phyloP scores from a whole-genome alignment of 2,888 invertebrate species.

The Abrostola triplasia region DNA sequence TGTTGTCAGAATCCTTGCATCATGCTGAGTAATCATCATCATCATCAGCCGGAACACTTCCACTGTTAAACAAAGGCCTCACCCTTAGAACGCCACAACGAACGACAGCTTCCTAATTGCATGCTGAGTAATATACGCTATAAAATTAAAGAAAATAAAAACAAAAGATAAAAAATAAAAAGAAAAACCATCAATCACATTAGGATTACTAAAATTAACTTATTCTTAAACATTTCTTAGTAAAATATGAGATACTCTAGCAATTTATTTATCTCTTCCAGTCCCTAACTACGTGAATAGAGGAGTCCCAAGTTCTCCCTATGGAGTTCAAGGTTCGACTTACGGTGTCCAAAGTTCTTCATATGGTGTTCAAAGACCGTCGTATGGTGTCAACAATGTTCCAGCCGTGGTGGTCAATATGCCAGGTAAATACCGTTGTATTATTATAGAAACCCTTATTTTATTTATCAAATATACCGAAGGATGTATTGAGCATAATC shows the following conservation, averaged over 20 bases:
- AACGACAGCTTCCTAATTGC: too few species aligned
- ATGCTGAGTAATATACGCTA: too few species aligned
- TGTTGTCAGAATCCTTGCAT: too few species aligned
- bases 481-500: too few species aligned
- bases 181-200: neutral
- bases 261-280: constrained; percentile 18
- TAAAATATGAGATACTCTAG: too few species aligned
- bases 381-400: constrained; percentile 24
- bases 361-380: constrained; percentile 9
- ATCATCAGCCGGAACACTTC: neutral
- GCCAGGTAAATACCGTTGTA: constrained; percentile 26
- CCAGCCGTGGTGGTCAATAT: constrained; percentile 41
- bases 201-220: neutral
- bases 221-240: too few species aligned
- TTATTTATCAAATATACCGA: neutral
- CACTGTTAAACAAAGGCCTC: too few species aligned
- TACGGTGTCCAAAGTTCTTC: neutral
- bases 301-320: constrained; percentile 19
- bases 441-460: neutral
- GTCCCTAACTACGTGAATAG: constrained; percentile 30
- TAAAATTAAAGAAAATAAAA: too few species aligned
- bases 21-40: too few species aligned
- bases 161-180: neutral
- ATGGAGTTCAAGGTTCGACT: neutral
- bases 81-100: too few species aligned